A percentile compares a stretch with the other conserved stretches of the same genome.
These are phyloP conservation scores for Lamprotornis superbus DNA, from an alignment of 2,113 vertebrate genomes.

Conservation along the genomic window DNA sequence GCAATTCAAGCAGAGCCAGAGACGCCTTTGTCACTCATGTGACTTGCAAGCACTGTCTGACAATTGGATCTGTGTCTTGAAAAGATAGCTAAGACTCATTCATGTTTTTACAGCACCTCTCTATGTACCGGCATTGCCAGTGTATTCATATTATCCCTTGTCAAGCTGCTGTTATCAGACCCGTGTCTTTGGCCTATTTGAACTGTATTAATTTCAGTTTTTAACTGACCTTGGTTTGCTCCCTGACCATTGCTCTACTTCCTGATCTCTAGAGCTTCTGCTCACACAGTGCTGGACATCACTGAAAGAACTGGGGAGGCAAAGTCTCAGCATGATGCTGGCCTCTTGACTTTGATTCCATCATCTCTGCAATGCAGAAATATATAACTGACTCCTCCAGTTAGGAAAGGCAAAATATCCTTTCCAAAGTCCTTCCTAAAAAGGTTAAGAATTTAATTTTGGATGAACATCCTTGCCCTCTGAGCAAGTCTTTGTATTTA, in stretches of 20 bases:
- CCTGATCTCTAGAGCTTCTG: not conserved
- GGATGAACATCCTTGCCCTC: slow-evolving; percentile 71
- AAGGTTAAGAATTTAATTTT: slow-evolving; percentile 79
- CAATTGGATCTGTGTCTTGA: not conserved
- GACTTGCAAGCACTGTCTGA: not conserved
- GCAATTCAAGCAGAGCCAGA: not conserved
- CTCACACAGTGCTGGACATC: not conserved
- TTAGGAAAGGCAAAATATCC: slow-evolving; percentile 66
- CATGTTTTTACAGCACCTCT: not conserved
- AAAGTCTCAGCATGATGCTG: not conserved
- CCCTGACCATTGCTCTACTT: not conserved
- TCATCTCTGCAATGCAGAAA: slow-evolving; percentile 36
- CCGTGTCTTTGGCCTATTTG: not conserved
- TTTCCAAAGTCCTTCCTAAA: slow-evolving; percentile 54
- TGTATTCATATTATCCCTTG: not conserved
- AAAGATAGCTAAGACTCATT: not conserved
- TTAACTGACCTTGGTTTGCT: slow-evolving; percentile 4
- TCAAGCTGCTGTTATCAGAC: not conserved
- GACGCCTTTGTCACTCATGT: not conserved
- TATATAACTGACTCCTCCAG: slow-evolving; percentile 7
- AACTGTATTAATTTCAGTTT: not conserved
- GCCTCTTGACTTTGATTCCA: slow-evolving; percentile 25
- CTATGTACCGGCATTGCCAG: not conserved
- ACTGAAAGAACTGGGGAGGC: not conserved
- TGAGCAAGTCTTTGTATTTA: slow-evolving; percentile 70